Evolutionary conservation across 2,113 vertebrate genomes (phyloP).

Genomic region (Strigops habroptila): DNA sequence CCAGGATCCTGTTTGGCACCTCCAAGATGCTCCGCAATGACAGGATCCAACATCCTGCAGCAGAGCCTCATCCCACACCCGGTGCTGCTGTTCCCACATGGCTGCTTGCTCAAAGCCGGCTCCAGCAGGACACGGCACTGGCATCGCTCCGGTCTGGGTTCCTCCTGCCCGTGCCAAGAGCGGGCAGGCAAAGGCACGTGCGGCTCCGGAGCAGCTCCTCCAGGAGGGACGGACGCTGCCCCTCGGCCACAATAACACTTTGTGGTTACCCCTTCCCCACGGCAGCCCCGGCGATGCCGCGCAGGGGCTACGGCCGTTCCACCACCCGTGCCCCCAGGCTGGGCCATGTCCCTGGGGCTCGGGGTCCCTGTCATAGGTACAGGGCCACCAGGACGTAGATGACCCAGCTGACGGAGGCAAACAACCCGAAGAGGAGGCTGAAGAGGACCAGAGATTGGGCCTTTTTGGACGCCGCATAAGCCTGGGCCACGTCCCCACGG

Average conservation of each 20-base stretch:
- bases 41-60: not conserved
- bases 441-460: slow-evolving; percentile 75
- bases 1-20: not conserved
- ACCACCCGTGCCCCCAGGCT: accelerated
- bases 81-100: accelerated
- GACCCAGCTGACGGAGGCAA: slow-evolving; percentile 77
- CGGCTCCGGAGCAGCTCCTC: not conserved
- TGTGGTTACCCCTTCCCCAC: accelerated
- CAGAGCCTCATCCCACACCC: accelerated
- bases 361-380: slow-evolving; percentile 20
- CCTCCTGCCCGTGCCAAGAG: accelerated
- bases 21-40: accelerated
- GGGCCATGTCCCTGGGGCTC: not conserved
- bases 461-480: slow-evolving; percentile 68
- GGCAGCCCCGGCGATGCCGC: not conserved
- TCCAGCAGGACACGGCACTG: accelerated
- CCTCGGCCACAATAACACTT: accelerated
- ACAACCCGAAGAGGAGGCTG: slow-evolving; percentile 80
- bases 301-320: accelerated
- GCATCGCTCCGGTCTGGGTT: accelerated
- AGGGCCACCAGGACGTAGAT: slow-evolving; percentile 78
- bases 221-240: not conserved
- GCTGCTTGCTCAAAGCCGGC: not conserved
- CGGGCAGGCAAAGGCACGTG: accelerated
- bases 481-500: slow-evolving; percentile 73